Evolutionary conservation across 2,113 vertebrate species (phyloP).

Genomic region (Steatornis caripensis): DNA sequence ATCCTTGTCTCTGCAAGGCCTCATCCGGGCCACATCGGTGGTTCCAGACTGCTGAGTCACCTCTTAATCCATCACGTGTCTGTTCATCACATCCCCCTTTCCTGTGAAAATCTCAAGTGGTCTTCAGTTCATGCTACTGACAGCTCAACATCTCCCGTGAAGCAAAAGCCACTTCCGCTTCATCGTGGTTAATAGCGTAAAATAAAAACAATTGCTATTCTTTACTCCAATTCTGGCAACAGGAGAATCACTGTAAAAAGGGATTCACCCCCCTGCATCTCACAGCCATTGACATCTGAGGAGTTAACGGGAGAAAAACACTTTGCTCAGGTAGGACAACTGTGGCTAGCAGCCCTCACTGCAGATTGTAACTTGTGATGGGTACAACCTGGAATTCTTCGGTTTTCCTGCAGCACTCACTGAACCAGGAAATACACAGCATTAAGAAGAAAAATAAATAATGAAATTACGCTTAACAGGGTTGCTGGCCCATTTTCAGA

Average conservation of each 20-base stretch:
- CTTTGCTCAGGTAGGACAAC: not conserved
- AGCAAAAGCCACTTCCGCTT: not conserved
- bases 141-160: not conserved
- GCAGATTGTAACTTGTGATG: not conserved
- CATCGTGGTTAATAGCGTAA: not conserved
- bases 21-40: not conserved
- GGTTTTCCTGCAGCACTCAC: not conserved
- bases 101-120: not conserved
- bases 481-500: slow-evolving; percentile 66
- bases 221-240: not conserved
- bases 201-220: not conserved
- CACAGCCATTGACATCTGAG: not conserved
- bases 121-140: not conserved
- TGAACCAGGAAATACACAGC: slow-evolving; percentile 1
- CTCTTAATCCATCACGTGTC: not conserved
- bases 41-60: not conserved
- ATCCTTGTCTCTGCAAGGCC: not conserved
- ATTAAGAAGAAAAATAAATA: slow-evolving; percentile 62
- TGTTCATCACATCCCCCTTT: not conserved
- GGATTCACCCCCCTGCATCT: not conserved
- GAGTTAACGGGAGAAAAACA: not conserved
- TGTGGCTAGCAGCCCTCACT: not conserved
- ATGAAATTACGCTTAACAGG: slow-evolving; percentile 62
- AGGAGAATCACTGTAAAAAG: not conserved
- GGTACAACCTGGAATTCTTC: not conserved